A percentile compares a stretch with the other conserved stretches of the same genome.
Conservation (phyloP, 2,888 invertebrate genomes). For the Lepidocyrtoides sp. region DNA sequence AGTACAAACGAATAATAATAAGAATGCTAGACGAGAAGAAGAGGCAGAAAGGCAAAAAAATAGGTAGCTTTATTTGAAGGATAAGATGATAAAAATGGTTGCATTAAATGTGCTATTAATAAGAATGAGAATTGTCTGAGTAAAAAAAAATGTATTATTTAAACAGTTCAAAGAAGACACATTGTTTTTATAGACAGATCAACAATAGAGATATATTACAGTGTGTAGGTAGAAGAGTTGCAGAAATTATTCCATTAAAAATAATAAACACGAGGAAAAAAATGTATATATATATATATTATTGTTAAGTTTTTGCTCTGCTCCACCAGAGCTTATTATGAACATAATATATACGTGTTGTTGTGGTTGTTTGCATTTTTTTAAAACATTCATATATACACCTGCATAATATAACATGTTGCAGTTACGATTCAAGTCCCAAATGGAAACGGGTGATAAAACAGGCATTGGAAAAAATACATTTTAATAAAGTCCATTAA, state of each 20-base stretch:
- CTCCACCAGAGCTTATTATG: slow-evolving; percentile 5
- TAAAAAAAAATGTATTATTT: background rate
- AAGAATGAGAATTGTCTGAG: slow-evolving; percentile 8
- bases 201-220: slow-evolving; percentile 59
- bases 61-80: slow-evolving; percentile 1
- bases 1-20: slow-evolving; percentile 78
- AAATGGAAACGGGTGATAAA: slow-evolving; percentile 58
- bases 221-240: background rate
- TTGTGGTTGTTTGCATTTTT: background rate
- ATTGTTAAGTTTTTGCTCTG: background rate
- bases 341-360: background rate
- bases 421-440: slow-evolving; percentile 20
- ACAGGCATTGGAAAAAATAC: slow-evolving; percentile 40
- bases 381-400: background rate
- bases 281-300: background rate
- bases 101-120: slow-evolving; percentile 50
- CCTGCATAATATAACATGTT: background rate
- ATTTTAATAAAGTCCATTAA: slow-evolving; percentile 43
- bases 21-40: slow-evolving; percentile 7
- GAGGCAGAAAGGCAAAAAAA: background rate
- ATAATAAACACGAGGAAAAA: slow-evolving; percentile 29
- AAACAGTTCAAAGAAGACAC: slow-evolving; percentile 32
- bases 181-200: slow-evolving; percentile 51
- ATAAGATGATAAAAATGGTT: slow-evolving; percentile 21
- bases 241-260: slow-evolving; percentile 58